Percentiles rank a stretch among this genome's conserved stretches.
These are phyloP conservation scores for Donacobius atricapilla DNA, from an alignment of 2,113 vertebrate species.

Conservation along the genomic window DNA sequence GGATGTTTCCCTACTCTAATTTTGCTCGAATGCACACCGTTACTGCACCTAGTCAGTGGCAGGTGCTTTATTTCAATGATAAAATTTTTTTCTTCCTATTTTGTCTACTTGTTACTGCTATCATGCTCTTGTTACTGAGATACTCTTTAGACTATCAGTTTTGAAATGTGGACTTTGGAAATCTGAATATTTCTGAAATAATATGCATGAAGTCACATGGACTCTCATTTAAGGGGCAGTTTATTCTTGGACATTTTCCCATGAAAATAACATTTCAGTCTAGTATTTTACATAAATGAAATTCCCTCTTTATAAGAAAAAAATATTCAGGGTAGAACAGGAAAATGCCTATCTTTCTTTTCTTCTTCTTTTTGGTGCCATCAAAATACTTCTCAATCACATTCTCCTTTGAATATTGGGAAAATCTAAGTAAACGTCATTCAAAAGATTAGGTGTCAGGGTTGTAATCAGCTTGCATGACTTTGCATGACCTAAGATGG, in stretches of 20 bases:
- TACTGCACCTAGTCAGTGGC: not conserved
- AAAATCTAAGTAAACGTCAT: not conserved
- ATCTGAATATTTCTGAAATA: not conserved
- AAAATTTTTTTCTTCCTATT: not conserved
- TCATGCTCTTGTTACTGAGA: not conserved
- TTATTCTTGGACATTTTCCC: not conserved
- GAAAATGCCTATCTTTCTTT: not conserved
- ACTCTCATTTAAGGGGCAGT: not conserved
- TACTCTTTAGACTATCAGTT: not conserved
- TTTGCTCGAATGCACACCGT: not conserved
- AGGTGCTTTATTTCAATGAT: not conserved
- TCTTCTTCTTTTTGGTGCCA: not conserved
- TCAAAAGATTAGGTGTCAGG: not conserved
- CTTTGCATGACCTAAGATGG: not conserved
- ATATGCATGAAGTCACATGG: not conserved
- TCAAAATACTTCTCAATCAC: not conserved
- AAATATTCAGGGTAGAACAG: not conserved
- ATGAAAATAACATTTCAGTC: not conserved
- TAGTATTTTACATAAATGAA: not conserved
- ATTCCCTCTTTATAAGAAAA: not conserved
- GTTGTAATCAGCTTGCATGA: not conserved
- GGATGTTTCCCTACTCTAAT: not conserved
- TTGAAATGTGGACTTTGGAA: not conserved
- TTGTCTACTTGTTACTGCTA: rapidly evolving
- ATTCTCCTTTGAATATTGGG: not conserved